Percentiles rank a stretch among this genome's conserved stretches.
These are phyloP conservation scores for Uria aalge DNA, from an alignment of 2,113 vertebrate genomes.

Conservation along the genomic window DNA sequence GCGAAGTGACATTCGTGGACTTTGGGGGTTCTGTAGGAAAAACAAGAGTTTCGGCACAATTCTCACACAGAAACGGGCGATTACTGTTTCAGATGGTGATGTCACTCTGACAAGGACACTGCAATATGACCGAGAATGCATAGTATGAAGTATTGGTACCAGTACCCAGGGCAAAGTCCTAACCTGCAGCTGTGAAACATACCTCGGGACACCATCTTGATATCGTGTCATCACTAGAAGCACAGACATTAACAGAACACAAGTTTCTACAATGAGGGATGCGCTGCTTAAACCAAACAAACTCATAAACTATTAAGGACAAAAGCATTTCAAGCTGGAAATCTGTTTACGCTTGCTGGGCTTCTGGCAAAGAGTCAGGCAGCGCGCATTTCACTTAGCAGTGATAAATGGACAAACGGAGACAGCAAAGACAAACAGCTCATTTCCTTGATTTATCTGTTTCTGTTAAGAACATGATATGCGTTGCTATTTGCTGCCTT, in stretches of 20 bases:
- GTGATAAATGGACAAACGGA: neutral
- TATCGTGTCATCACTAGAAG: neutral
- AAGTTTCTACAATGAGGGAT: neutral
- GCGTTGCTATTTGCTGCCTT: neutral
- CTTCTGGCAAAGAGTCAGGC: neutral
- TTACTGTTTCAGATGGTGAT: accelerated
- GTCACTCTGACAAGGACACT: accelerated
- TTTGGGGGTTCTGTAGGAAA: slow-evolving; percentile 35
- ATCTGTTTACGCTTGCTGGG: neutral
- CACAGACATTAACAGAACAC: neutral
- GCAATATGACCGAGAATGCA: neutral
- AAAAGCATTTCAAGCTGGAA: neutral
- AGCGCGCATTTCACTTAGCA: neutral
- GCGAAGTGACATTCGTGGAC: neutral
- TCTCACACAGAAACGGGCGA: accelerated
- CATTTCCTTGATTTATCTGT: neutral
- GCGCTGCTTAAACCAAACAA: neutral
- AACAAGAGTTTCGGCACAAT: neutral
- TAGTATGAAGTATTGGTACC: accelerated
- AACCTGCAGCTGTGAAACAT: neutral
- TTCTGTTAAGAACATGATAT: neutral
- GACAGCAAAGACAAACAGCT: neutral
- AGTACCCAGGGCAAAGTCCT: neutral
- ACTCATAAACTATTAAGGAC: neutral
- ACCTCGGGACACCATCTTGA: neutral